phyloP scores from a whole-genome alignment of 2,888 invertebrate species.

The Protodeltote pygarga region DNA sequence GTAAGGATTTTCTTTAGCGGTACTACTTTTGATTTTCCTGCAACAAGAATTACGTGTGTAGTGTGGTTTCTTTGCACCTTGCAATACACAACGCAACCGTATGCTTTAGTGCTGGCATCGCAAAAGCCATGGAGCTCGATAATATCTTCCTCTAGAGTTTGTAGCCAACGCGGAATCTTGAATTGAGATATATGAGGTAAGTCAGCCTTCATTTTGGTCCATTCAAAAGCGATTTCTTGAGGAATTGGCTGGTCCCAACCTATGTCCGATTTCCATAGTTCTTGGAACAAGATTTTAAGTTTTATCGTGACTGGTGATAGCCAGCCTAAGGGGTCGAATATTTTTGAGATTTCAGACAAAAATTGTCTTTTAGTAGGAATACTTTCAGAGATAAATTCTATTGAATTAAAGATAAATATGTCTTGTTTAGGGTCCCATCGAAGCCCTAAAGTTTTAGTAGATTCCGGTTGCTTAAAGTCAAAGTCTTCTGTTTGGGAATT shows the following conservation, averaged over 20 bases:
- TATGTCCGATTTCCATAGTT: slow-evolving; percentile 1
- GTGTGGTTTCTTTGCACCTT: neutral
- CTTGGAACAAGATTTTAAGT: slow-evolving; percentile 7
- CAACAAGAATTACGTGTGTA: neutral
- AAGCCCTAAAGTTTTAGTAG: slow-evolving; percentile 3
- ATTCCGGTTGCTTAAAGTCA: slow-evolving; percentile 7
- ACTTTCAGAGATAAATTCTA: neutral
- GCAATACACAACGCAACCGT: neutral
- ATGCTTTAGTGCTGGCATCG: slow-evolving; percentile 2
- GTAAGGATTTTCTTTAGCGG: slow-evolving; percentile 5
- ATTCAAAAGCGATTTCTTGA: neutral
- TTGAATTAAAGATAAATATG: neutral
- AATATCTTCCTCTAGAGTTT: neutral
- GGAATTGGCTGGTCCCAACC: slow-evolving; percentile 16
- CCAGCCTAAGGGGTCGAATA: slow-evolving; percentile 32
- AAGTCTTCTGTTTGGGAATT: neutral
- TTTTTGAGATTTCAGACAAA: slow-evolving; percentile 24
- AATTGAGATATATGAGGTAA: slow-evolving; percentile 1
- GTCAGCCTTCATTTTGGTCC: neutral
- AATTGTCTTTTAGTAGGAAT: slow-evolving; percentile 22
- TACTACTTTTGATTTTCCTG: slow-evolving; percentile 6
- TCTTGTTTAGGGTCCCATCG: neutral
- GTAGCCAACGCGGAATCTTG: slow-evolving; percentile 2
- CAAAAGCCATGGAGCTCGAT: slow-evolving; percentile 8
- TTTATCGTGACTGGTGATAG: slow-evolving; percentile 4